Evolutionary conservation across 2,113 vertebrate genomes (phyloP).

Genomic region (Entelurus aequoreus): DNA sequence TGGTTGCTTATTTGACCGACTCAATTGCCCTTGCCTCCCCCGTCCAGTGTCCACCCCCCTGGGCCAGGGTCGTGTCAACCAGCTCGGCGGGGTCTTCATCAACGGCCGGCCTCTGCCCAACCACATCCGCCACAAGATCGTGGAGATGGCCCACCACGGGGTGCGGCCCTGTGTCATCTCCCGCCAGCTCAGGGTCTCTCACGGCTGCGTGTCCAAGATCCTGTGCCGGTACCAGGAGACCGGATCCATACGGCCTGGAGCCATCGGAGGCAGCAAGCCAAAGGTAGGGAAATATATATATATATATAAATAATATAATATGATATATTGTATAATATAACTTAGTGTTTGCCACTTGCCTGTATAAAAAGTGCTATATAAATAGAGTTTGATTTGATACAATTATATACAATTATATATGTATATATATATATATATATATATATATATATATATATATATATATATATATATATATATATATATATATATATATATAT

Average conservation of each 20-base stretch:
- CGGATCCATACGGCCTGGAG: constrained; percentile 93
- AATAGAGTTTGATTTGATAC: no score
- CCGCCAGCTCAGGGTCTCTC: constrained; percentile 92
- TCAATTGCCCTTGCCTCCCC: not conserved
- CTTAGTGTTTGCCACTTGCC: no score
- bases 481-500: no score
- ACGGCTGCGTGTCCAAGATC: constrained; percentile 98
- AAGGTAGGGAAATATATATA: constrained; percentile 77
- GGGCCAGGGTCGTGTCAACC: constrained; percentile 97
- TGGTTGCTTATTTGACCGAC: not conserved
- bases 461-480: no score
- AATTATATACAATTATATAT: no score
- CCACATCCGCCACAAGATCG: constrained; percentile 98
- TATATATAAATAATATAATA: no score
- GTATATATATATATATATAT: no score
- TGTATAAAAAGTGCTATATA: no score
- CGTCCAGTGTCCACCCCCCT: constrained; percentile 90
- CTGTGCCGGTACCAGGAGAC: constrained; percentile 98
- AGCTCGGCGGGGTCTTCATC: constrained; percentile 97
- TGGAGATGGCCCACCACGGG: constrained; percentile 98
- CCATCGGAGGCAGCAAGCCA: constrained; percentile 97
- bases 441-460: no score
- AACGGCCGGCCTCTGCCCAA: constrained; percentile 97
- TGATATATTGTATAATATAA: no score
- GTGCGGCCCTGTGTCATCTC: constrained; percentile 97